Percentiles rank a stretch among this genome's conserved stretches.
Evolutionary conservation across 1,140 invertebrate species (phyloP).

Genomic region (Drosophila pectinifera): DNA sequence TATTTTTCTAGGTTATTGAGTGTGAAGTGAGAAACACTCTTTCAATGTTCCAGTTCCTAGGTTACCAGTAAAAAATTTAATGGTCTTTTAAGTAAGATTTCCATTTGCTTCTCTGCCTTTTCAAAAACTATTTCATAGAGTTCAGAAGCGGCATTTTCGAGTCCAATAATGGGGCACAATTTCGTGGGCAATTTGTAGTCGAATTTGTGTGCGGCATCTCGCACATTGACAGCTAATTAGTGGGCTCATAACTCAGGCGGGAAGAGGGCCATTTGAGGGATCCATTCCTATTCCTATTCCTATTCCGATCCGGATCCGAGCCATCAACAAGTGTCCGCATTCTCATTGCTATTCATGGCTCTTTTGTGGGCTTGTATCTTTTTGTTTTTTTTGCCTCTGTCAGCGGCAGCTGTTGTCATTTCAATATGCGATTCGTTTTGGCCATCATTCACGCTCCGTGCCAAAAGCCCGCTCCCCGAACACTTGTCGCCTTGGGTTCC

Average conservation of each 20-base stretch:
- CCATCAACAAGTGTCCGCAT: constrained; percentile 75
- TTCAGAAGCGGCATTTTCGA: not conserved
- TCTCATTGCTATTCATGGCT: constrained; percentile 67
- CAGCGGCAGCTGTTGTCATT: constrained; percentile 75
- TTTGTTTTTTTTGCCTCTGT: constrained; percentile 54
- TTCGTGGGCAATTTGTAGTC: constrained; percentile 74
- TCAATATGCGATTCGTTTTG: constrained; percentile 77
- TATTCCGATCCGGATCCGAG: constrained; percentile 17
- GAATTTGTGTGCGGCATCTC: constrained; percentile 68
- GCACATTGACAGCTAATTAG: constrained; percentile 83
- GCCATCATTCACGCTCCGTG: constrained; percentile 76
- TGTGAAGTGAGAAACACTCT: too few species aligned
- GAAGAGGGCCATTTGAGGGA: constrained; percentile 11
- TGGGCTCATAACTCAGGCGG: constrained; percentile 76
- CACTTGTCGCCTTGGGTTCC: constrained; percentile 61
- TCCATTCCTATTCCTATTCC: constrained; percentile 20
- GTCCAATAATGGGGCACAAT: constrained; percentile 46
- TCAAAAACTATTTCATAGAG: not conserved
- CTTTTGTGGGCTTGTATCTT: constrained; percentile 25
- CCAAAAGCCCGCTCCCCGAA: constrained; percentile 63
- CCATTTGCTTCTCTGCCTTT: not conserved
- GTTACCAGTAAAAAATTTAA: not conserved
- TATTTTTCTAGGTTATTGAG: too few species aligned
- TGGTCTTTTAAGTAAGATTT: not conserved
- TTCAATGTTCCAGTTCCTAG: too few species aligned